Base-by-base conservation (phyloP, 1,140 invertebrate species). In the Drosophila nigrodunni region DNA sequence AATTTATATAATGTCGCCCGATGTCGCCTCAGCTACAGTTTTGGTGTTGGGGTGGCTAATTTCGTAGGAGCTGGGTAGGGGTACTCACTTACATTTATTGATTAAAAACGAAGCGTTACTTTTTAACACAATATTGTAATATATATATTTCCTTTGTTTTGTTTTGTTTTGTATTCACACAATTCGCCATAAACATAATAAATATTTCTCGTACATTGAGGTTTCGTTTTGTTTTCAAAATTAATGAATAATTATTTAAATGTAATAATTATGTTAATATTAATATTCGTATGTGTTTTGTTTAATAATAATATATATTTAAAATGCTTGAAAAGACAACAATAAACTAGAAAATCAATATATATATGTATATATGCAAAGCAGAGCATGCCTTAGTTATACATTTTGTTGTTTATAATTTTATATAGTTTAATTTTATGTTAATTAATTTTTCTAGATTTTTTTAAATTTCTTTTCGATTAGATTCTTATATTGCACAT, bases 1-100 rank as follows among this genome's bases (percentile, higher is more conserved):
- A 90, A 90, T 90, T 78, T 90, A 90, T 89, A 78, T 89, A 89
- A 89, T 78, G 85, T 74, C 57, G 82, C 80, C 79, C 66, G 70
- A 65, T 86, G 74, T 80, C 76, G 73, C 78, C 43, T 68, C 60
- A 54, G 46, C 58, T 60, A 8, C 54, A n/a, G 25, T 30, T 35
- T 52, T 30, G 7, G 21, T n/a, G 18, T 21, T 21, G 25, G 25
- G 34, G 50, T 52, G 34, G 50, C 50, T 52, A 52, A 52, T 52
- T 52, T 52, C 3, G 30, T 50, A 21, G 54, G 54, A 25, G 60
- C 10, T 10, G 34, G 11, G 47, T 0, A 43, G 35, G 35, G 7
- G 7, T 41, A 13, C 35, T 15, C 13, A 15, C 21, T 58, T 61
- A 74, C n/a, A 44, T 60, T 64, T 49, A 57, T 69, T 64, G 62